A percentile compares a stretch with the other conserved stretches of the same genome.
Conservation (phyloP, 2,113 vertebrate species). For the Xyrauchen texanus region DNA sequence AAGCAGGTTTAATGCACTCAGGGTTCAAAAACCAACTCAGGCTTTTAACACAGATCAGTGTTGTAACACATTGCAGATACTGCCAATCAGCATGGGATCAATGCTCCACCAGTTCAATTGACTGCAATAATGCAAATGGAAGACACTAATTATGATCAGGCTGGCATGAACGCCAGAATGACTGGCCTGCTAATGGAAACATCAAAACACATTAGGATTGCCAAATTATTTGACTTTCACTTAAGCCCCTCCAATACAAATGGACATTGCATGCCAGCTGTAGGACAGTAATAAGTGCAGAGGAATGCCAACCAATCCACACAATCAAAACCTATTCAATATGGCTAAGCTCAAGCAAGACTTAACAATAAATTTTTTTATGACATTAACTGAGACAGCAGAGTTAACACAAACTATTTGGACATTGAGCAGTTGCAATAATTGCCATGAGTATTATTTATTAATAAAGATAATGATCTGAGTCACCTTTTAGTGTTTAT, state of each 20-base stretch:
- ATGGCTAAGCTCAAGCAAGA: neutral
- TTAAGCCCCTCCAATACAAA: constrained; percentile 62
- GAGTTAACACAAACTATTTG: no score
- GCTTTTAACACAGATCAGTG: constrained; percentile 37
- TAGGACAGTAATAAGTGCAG: neutral
- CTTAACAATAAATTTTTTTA: neutral
- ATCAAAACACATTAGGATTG: constrained; percentile 75
- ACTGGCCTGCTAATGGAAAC: constrained; percentile 73
- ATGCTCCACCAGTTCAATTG: constrained; percentile 62
- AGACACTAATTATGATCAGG: constrained; percentile 70
- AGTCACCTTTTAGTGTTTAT: no score
- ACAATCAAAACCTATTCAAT: neutral
- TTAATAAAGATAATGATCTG: no score
- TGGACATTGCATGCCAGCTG: constrained; percentile 50
- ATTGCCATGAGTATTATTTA: no score
- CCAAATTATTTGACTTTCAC: constrained; percentile 68
- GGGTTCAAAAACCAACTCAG: constrained; percentile 43
- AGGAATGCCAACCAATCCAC: constrained; percentile 14
- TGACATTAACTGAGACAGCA: no score
- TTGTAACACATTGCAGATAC: constrained; percentile 51
- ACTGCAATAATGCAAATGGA: constrained; percentile 70
- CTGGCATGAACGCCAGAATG: constrained; percentile 61
- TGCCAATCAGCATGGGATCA: constrained; percentile 49
- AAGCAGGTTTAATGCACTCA: constrained; percentile 46
- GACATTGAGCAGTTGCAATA: no score